Conservation (phyloP, 1,140 invertebrate species). For the Saccostrea cuccullata region DNA sequence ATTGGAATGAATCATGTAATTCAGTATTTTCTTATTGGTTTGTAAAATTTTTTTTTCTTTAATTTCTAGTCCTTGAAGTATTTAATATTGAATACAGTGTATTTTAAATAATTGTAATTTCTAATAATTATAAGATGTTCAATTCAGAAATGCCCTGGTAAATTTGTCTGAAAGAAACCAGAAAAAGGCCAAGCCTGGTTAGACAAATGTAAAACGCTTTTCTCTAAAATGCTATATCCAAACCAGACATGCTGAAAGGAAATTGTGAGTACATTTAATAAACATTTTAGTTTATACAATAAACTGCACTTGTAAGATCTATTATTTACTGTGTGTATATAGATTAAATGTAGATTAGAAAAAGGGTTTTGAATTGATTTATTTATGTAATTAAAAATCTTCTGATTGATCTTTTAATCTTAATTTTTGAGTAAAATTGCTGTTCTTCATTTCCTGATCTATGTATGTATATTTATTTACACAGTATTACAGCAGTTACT, state of each 20-base stretch:
- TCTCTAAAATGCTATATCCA: constrained; percentile 67
- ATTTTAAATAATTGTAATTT: background rate
- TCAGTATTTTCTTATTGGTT: too few relatives aligned
- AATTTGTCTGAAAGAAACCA: constrained; percentile 68
- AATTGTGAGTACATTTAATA: constrained; percentile 63
- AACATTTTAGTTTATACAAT: too few relatives aligned
- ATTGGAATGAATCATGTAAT: too few relatives aligned
- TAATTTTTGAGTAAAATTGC: too few relatives aligned
- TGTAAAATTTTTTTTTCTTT: too few relatives aligned
- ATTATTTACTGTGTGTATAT: background rate
- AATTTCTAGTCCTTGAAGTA: too few relatives aligned
- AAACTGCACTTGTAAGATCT: background rate
- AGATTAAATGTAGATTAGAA: background rate
- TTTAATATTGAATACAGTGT: too few relatives aligned
- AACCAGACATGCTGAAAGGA: constrained; percentile 73
- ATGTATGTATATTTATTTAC: constrained; percentile 23
- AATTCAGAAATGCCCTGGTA: constrained; percentile 75
- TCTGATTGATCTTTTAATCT: too few relatives aligned
- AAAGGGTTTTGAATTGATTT: too few relatives aligned
- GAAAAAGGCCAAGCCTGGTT: constrained; percentile 70
- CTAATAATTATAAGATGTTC: background rate
- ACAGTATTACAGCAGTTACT: constrained; percentile 74
- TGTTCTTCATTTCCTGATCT: too few relatives aligned
- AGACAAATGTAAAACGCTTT: constrained; percentile 72
- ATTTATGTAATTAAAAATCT: too few relatives aligned